Evolutionary conservation across 2,888 invertebrate species (phyloP).

Genomic region (Aphidius colemani): DNA sequence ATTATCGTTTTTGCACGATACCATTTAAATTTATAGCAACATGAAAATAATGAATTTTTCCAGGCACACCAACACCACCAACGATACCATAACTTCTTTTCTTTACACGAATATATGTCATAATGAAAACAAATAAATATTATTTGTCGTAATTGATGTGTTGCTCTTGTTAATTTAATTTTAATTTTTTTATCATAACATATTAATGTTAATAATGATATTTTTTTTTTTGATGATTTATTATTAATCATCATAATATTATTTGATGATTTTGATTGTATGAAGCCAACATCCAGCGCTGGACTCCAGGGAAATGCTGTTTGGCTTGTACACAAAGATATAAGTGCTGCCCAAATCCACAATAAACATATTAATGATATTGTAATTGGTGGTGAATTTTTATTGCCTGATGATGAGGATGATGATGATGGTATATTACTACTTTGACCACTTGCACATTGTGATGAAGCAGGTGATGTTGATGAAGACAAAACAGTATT

Average conservation of each 20-base stretch:
- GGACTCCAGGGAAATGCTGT: slow-evolving; percentile 39
- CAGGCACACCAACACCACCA: slow-evolving; percentile 31
- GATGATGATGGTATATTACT: slow-evolving; percentile 52
- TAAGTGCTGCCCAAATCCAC: slow-evolving; percentile 59
- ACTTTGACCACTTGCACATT: slow-evolving; percentile 47
- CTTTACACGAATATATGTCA: not conserved
- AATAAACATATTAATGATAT: slow-evolving; percentile 48
- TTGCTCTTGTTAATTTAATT: slow-evolving; percentile 16
- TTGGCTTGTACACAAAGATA: slow-evolving; percentile 55
- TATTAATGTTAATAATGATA: no score
- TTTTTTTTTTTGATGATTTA: not conserved
- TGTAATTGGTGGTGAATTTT: slow-evolving; percentile 40
- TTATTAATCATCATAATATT: slow-evolving; percentile 1
- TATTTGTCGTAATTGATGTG: slow-evolving; percentile 1
- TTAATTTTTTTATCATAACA: not conserved
- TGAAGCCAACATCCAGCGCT: slow-evolving; percentile 24
- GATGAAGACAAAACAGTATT: slow-evolving; percentile 38
- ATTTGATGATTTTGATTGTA: slow-evolving; percentile 14
- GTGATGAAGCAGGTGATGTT: slow-evolving; percentile 31
- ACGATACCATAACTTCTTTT: slow-evolving; percentile 17
- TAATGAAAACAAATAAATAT: not conserved
- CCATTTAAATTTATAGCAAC: slow-evolving; percentile 9
- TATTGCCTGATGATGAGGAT: slow-evolving; percentile 54
- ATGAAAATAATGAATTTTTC: slow-evolving; percentile 4
- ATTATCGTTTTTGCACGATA: not conserved